Evolutionary conservation across 2,113 vertebrate genomes (phyloP), one percentile per base, ranked within the genome.

Genomic region (Rhineura floridana): DNA sequence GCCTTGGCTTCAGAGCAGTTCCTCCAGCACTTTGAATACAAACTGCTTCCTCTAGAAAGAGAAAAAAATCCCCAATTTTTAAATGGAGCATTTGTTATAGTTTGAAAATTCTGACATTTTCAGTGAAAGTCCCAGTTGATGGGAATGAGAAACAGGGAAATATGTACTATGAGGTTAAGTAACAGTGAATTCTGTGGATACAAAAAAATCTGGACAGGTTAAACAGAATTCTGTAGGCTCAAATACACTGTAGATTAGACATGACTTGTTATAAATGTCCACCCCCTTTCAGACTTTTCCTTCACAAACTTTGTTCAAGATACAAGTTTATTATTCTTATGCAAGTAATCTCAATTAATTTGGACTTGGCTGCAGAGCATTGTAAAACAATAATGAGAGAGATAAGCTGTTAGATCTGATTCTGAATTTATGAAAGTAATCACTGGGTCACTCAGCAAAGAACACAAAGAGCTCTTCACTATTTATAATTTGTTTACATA

Each of bases 371-470:
- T 77, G 39, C 42, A 65, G 10, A 52, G 19, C 44, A 79, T 67
- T 86, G 67, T 50, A 69, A 42, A 78, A 65, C 44, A 65, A 79
- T 62, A 75, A 85, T 73, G 3, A 85, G 25, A 79, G 11, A 39
- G 23, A 86, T 79, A 65, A 86, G 75, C 55, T 52, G 76, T 39
- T 86, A 17, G 78, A 79, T 28, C 73, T 78, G 44, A 86, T 65
- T 79, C 7, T 86, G 33, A 65, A 86, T 86, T 78, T 67, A 78
- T 86, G 62, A 79, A 86, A 50, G 59, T 59, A 79, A 67, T 86
- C 42, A 67, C 12, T 79, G 42, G 33, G 44, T 42, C 46, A 79
- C 21, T 79, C 62, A 67, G 33, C 33, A 69, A 86, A 75, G 23
- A 73, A 84, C 33, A 72, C 46, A 72, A 84, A 72, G 65, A 84